phyloP scores from a whole-genome alignment of 2,888 invertebrate genomes.

The Tridacna gigas region DNA sequence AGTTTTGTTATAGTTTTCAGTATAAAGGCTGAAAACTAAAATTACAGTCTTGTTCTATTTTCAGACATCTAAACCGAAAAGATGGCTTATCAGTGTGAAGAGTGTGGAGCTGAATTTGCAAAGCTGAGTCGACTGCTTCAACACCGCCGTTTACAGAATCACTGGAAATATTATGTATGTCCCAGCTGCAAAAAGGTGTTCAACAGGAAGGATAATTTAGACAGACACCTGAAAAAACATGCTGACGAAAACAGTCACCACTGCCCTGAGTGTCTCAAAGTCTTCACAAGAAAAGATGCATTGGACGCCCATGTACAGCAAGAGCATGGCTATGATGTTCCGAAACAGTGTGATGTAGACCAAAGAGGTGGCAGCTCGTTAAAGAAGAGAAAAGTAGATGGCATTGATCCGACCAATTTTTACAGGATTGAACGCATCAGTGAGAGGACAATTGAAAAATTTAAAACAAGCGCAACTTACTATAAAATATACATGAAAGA shows the following conservation, averaged over 20 bases:
- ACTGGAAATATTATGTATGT: slow-evolving; percentile 30
- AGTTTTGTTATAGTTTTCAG: no score
- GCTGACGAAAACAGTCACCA: slow-evolving; percentile 28
- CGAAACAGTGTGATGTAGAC: background rate
- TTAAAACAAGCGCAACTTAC: slow-evolving; percentile 32
- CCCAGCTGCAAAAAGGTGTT: slow-evolving; percentile 34
- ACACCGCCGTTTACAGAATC: slow-evolving; percentile 20
- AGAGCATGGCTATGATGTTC: slow-evolving; percentile 11
- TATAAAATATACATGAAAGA: slow-evolving; percentile 33
- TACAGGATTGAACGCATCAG: slow-evolving; percentile 22
- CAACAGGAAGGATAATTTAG: slow-evolving; percentile 30
- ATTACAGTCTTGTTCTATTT: no score
- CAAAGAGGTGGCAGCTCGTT: slow-evolving; percentile 7
- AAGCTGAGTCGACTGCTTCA: slow-evolving; percentile 29
- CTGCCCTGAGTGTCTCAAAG: slow-evolving; percentile 35
- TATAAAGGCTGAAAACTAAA: no score
- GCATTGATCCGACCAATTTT: background rate
- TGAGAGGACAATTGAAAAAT: slow-evolving; percentile 39
- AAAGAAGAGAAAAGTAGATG: slow-evolving; percentile 58
- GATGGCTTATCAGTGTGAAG: slow-evolving; percentile 34
- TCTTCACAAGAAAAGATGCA: slow-evolving; percentile 30
- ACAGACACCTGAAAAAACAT: slow-evolving; percentile 36
- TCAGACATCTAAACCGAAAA: no score
- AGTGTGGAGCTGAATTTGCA: slow-evolving; percentile 21
- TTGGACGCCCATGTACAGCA: slow-evolving; percentile 9